phyloP scores from a whole-genome alignment of 2,113 vertebrate species.

The Vidua macroura region DNA sequence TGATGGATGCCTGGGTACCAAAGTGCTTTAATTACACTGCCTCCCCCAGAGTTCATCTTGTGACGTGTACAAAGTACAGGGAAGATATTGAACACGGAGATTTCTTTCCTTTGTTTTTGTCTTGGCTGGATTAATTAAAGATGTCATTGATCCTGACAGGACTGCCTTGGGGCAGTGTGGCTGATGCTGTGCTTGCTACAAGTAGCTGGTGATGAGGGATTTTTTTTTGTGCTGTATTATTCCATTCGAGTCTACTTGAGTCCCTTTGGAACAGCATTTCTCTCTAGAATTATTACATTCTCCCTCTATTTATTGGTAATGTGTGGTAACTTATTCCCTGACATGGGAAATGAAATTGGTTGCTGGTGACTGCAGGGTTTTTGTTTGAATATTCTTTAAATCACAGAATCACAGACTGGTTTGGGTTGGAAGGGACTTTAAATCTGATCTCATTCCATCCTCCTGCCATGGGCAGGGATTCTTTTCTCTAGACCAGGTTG shows the following conservation, averaged over 20 bases:
- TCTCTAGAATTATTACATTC: background rate
- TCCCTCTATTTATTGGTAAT: background rate
- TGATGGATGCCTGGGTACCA: background rate
- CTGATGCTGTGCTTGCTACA: background rate
- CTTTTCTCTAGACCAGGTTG: background rate
- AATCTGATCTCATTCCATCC: background rate
- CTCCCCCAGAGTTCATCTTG: background rate
- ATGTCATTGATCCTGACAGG: conserved; percentile 29
- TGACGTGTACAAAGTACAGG: background rate
- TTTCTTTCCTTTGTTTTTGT: background rate
- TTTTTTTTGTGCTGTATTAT: conserved; percentile 24
- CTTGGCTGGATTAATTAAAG: conserved; percentile 36
- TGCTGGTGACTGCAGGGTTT: background rate
- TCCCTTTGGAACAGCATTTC: background rate
- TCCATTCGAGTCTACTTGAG: background rate
- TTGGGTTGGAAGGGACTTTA: background rate
- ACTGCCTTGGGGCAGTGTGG: background rate
- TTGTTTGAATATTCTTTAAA: background rate
- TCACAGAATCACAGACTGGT: background rate
- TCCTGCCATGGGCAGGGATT: background rate
- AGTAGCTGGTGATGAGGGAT: background rate
- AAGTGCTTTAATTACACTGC: background rate
- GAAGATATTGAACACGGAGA: background rate
- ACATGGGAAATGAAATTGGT: background rate
- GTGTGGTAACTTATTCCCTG: background rate